Conservation (phyloP, 2,888 invertebrate genomes). For the Ormyrus thymus region DNA sequence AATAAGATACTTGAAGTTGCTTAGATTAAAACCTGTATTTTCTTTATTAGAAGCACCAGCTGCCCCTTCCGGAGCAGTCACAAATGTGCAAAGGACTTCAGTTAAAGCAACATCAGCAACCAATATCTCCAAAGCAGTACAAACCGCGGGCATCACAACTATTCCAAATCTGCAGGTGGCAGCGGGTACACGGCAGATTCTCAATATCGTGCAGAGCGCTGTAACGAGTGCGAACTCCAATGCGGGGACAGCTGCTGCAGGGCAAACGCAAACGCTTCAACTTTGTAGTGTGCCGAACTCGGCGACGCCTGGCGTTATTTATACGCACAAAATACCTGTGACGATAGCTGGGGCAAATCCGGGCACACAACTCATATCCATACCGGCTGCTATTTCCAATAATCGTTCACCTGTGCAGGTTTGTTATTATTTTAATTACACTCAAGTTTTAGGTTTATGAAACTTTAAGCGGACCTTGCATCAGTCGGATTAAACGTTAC, state of each 20-base stretch:
- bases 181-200: constrained; percentile 65
- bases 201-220: constrained; percentile 70
- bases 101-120: constrained; percentile 61
- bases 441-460: too few species aligned
- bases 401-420: constrained; percentile 68
- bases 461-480: too few species aligned
- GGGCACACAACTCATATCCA: constrained; percentile 68
- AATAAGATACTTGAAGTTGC: neutral
- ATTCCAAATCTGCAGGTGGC: constrained; percentile 63
- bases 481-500: neutral
- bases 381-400: constrained; percentile 66
- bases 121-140: constrained; percentile 73
- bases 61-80: constrained; percentile 53
- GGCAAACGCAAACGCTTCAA: constrained; percentile 65
- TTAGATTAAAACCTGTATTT: neutral
- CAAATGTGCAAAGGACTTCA: constrained; percentile 54
- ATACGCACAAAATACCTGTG: constrained; percentile 84
- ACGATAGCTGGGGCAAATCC: constrained; percentile 71
- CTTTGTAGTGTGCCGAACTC: constrained; percentile 63
- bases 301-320: constrained; percentile 80
- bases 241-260: constrained; percentile 58
- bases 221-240: constrained; percentile 60
- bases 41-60: constrained; percentile 48
- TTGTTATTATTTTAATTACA: neutral
- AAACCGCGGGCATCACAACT: constrained; percentile 67